Evolutionary conservation across 2,113 vertebrate species (phyloP).

Genomic region (Barnardius zonarius): DNA sequence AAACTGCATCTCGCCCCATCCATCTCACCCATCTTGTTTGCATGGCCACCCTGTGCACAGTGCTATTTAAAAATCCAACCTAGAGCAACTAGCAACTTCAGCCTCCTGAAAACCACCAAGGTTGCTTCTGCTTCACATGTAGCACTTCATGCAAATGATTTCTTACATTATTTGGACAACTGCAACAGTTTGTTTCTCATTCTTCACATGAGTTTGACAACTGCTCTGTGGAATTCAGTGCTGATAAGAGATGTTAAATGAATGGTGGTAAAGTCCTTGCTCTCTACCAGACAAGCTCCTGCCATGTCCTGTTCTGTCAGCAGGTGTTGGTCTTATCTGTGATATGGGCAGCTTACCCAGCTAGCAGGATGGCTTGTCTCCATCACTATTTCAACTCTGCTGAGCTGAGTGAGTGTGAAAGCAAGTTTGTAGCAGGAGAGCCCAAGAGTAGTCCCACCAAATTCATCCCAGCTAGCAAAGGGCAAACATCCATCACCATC

Average conservation of each 20-base stretch:
- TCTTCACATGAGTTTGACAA: neutral
- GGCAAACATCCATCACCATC: neutral
- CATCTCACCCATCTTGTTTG: neutral
- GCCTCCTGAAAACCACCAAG: neutral
- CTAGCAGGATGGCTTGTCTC: neutral
- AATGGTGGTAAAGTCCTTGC: neutral
- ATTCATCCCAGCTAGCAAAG: neutral
- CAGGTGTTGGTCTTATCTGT: rapidly evolving
- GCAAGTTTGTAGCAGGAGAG: neutral
- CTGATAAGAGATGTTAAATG: neutral
- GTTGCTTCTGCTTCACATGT: neutral
- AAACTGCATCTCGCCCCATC: neutral
- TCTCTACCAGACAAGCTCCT: neutral
- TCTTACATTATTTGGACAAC: neutral
- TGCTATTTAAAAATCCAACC: constrained; percentile 30
- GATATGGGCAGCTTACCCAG: rapidly evolving
- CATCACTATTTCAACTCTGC: neutral
- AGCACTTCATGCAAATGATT: constrained; percentile 46
- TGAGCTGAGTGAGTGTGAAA: neutral
- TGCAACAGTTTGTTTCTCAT: neutral
- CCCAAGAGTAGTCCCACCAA: neutral
- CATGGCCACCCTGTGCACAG: neutral
- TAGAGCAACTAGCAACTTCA: neutral
- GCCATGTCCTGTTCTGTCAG: neutral
- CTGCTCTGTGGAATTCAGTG: neutral